phyloP scores from a whole-genome alignment of 1,140 invertebrate genomes.

The Magallana angulata region DNA sequence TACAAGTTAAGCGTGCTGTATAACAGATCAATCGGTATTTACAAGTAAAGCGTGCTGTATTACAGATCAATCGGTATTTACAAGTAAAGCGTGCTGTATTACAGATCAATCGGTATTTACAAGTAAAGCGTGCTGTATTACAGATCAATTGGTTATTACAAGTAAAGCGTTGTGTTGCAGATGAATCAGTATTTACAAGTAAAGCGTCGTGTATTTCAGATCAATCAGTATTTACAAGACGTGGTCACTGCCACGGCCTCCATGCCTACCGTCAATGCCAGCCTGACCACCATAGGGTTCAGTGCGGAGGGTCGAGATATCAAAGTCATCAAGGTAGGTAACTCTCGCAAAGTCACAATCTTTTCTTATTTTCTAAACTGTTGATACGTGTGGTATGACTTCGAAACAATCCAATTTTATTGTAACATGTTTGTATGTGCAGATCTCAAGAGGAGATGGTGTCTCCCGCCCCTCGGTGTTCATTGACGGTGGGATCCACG shows the following conservation, averaged over 20 bases:
- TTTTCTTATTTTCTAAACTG: too few relatives aligned
- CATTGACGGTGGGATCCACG: slow-evolving; percentile 79
- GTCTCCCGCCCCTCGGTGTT: slow-evolving; percentile 59
- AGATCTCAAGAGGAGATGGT: too few relatives aligned
- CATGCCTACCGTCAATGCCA: background rate
- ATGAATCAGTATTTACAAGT: background rate
- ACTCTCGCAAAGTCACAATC: too few relatives aligned
- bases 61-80: too few relatives aligned
- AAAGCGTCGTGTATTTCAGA: slow-evolving; percentile 1
- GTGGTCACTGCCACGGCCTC: background rate
- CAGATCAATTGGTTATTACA: background rate
- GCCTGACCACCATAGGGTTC: background rate
- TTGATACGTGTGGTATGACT: too few relatives aligned
- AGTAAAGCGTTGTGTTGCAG: background rate
- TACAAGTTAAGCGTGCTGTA: too few relatives aligned
- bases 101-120: background rate
- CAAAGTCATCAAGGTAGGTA: slow-evolving; percentile 49
- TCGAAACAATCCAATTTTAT: too few relatives aligned
- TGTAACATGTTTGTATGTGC: too few relatives aligned
- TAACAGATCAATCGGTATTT: too few relatives aligned
- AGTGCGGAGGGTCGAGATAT: slow-evolving; percentile 39
- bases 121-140: background rate
- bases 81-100: too few relatives aligned
- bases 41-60: too few relatives aligned
- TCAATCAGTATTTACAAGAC: slow-evolving; percentile 42